Base-by-base conservation (phyloP, 2,888 invertebrate species). In the Aromia moschata region DNA sequence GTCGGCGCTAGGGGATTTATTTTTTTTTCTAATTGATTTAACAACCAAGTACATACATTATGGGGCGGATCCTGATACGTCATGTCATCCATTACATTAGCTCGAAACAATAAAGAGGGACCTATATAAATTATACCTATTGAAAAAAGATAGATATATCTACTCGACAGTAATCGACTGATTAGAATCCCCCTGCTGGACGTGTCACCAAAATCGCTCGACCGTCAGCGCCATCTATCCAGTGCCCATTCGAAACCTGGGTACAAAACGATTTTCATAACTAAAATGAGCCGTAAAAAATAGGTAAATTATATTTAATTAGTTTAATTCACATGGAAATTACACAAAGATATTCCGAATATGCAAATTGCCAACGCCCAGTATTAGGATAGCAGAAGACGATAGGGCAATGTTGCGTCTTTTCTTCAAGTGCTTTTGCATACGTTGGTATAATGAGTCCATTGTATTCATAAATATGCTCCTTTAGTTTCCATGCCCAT, bases 351-450 rank as follows among this genome's bases (percentile, higher is more conserved):
- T 45, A 59, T 63, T 61, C 63, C 11, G 58, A 62, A 64, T 72
- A 72, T 72, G 75, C 74, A 75, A 75, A 75, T 75, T 70, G 71
- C 70, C 72, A 74, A 70, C 70, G 66, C 64, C 65, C 70, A 65
- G 31, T 53, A 74, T 12, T 58, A 75, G 75, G 75, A 73, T 55
- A 65, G 15, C 69, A 75, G 67, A 62, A 72, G 33, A 15, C n/a
- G 2, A 25, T 17, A 47, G 41, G 52, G 58, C 45, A 59, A 57
- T 53, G n/a, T 43, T 12, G n/a, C 7, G 25, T 31, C 41, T 36
- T 36, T 33, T 52, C 33, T 38, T 43, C 12, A 44, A 31, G 15
- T 14, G 2, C 33, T 54, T 56, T 57, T 58, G 45, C 51, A 59
- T 15, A 36, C 46, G 45, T 47, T 12, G 18, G 44, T 15, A n/a